Evolutionary conservation across 2,113 vertebrate genomes (phyloP).

Genomic region (Clupea harengus): DNA sequence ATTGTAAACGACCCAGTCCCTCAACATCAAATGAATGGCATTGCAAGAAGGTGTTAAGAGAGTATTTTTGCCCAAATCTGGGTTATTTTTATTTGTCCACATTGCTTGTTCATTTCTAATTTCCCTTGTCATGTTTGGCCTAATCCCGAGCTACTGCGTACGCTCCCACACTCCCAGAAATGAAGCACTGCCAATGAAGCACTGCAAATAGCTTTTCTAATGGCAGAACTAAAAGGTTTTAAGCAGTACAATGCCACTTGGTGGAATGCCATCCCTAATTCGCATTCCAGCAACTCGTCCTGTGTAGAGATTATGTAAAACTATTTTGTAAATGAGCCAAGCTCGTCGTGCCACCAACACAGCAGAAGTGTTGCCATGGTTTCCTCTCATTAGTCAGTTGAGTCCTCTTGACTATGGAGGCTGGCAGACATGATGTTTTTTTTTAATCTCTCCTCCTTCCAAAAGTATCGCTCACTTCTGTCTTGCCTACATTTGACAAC

Average conservation of each 20-base stretch:
- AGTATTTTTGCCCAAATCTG: not conserved
- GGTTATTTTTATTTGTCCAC: not conserved
- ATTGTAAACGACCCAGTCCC: too few relatives aligned
- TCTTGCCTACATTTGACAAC: not conserved
- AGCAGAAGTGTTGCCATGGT: conserved; percentile 35
- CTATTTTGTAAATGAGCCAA: conserved; percentile 26
- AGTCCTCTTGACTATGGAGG: conserved; percentile 22
- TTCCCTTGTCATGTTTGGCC: not conserved
- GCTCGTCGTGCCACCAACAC: conserved; percentile 15
- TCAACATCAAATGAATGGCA: too few relatives aligned
- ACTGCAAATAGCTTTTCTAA: not conserved
- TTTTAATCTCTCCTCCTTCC: not conserved
- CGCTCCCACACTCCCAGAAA: not conserved
- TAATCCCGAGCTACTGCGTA: not conserved
- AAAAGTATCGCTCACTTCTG: not conserved
- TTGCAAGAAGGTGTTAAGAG: too few relatives aligned
- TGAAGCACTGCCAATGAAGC: not conserved
- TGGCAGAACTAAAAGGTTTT: not conserved
- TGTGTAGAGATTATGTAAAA: conserved; percentile 31
- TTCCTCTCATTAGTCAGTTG: conserved; percentile 28
- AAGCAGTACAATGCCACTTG: not conserved
- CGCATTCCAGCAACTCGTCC: conserved; percentile 24
- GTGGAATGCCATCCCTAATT: not conserved
- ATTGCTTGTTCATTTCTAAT: not conserved
- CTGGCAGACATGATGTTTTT: conserved; percentile 5